Base-by-base conservation (phyloP, 1,140 invertebrate species). In the Drosophila virilis region DNA sequence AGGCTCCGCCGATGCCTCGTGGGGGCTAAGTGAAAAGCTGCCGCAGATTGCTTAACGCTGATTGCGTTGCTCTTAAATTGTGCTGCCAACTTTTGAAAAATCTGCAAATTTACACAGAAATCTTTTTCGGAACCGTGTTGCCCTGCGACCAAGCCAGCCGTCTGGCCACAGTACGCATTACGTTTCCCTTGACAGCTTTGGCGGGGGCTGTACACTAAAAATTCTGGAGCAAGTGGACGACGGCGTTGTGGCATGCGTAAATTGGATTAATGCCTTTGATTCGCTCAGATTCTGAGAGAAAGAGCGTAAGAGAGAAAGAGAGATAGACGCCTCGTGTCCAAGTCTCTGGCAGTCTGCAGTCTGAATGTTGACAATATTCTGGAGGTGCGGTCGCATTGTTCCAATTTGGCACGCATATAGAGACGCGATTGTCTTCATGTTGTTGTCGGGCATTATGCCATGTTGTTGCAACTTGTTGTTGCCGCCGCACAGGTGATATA, bases 241-340 rank as follows among this genome's bases (percentile, higher is more conserved):
- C 46, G 58, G 72, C 59, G 67, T 45, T 51, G 73, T 70, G 78
- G 80, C 84, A 88, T 88, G 84, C 84, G 84, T 89, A 89, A 89
- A 89, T 89, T 89, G 84, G 84, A 89, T 89, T 89, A 89, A 89
- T 89, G 84, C 84, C 89, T 89, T 89, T 84, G 77, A 84, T 80
- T 84, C 67, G 77, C 77, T 52, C 72, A 43, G 57, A 74, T 32
- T 69, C 70, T 55, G n/a, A 52, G 42, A 9, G 45, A 1, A 15
- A 45, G 42, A 75, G 73, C 6, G 43, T 7, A 8, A 1, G 43
- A 22, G 45, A 8, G 17, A 28, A 15, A 28, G 9, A 22, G 32
- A 51, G 42, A 51, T 43, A 75, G 74, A 79, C 68, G 74, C 82
- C 78, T 89, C 60, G 22, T 35, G 58, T 64, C 58, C 60, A 57